phyloP scores from a whole-genome alignment of 2,113 vertebrate species.

The Hassar affinis region DNA sequence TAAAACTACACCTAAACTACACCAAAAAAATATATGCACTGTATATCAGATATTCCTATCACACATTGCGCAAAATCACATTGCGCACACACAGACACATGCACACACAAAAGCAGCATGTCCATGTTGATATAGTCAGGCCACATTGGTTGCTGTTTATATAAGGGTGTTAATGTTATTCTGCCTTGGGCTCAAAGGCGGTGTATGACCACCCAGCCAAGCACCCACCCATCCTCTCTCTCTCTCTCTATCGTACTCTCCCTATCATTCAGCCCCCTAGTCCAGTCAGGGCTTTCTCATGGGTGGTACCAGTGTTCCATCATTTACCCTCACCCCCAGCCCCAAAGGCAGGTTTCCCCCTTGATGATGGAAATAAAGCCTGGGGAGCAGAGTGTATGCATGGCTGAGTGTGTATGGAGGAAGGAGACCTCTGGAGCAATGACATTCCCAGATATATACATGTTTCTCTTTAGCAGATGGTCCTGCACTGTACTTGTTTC shows the following conservation, averaged over 20 bases:
- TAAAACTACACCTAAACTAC: no score
- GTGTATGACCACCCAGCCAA: background rate
- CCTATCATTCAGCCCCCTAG: background rate
- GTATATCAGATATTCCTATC: no score
- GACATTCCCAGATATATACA: constrained; percentile 1
- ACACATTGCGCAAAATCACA: background rate
- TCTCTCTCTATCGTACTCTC: no score
- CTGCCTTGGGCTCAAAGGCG: constrained; percentile 34
- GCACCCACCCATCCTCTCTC: background rate
- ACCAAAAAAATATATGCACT: no score
- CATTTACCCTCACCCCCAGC: background rate
- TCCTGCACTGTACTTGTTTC: background rate
- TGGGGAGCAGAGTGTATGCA: constrained; percentile 17
- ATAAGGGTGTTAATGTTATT: constrained; percentile 49
- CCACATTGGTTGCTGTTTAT: constrained; percentile 45
- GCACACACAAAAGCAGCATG: constrained; percentile 3
- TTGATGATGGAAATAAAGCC: constrained; percentile 21
- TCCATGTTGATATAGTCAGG: constrained; percentile 40
- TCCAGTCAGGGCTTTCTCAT: constrained; percentile 26
- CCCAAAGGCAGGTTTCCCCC: background rate
- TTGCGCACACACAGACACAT: constrained; percentile 16
- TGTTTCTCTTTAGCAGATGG: background rate
- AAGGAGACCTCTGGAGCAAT: constrained; percentile 15
- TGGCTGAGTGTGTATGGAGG: constrained; percentile 21
- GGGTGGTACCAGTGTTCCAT: constrained; percentile 25